phyloP scores from a whole-genome alignment of 2,113 vertebrate genomes.

The Microtus richardsoni region DNA sequence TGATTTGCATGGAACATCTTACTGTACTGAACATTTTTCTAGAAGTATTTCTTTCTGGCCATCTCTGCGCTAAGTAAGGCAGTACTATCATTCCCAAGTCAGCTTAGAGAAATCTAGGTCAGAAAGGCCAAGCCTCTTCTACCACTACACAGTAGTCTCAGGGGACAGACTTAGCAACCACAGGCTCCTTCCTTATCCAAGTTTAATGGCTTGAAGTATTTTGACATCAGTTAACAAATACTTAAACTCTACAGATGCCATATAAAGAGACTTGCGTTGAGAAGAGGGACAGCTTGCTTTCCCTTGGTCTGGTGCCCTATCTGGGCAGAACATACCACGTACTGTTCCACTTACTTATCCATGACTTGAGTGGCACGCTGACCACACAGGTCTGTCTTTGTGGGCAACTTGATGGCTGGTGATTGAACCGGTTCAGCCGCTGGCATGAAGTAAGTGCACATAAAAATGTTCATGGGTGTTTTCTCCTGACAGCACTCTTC shows the following conservation, averaged over 20 bases:
- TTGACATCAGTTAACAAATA: background rate
- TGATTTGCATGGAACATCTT: background rate
- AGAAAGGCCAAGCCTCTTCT: background rate
- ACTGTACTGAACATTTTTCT: background rate
- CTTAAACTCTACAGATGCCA: background rate
- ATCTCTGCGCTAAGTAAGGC: background rate
- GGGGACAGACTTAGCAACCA: background rate
- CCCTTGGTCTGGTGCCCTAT: too few species aligned
- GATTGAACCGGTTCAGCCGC: background rate
- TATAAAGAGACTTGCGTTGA: background rate
- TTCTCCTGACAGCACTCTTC: slow-evolving; percentile 80
- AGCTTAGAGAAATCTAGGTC: background rate
- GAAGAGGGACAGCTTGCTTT: background rate
- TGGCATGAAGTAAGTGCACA: slow-evolving; percentile 77
- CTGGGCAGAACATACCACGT: background rate
- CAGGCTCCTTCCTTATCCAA: background rate
- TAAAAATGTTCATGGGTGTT: slow-evolving; percentile 75
- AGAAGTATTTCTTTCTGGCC: background rate
- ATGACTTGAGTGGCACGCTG: background rate
- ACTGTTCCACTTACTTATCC: slow-evolving; percentile 62
- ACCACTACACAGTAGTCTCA: background rate
- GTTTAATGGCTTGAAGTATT: background rate
- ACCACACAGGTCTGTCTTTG: slow-evolving; percentile 48
- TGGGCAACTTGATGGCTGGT: background rate
- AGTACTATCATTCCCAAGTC: background rate